Base-by-base conservation (phyloP, 2,888 invertebrate species). In the Cataglyphis altisquamis region DNA sequence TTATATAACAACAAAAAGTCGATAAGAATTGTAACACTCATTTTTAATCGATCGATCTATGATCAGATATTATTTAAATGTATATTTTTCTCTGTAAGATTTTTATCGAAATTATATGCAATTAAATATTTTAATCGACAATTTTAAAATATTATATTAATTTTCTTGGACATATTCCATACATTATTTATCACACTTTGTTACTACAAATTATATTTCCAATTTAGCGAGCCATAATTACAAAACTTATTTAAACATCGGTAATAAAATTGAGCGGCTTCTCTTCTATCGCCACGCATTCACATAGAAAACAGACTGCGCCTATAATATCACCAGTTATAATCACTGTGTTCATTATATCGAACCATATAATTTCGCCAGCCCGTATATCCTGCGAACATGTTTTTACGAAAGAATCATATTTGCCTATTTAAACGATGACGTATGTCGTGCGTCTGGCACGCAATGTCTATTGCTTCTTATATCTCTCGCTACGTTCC, bases 321-420 rank as follows among this genome's bases (percentile, higher is more conserved):
- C 10, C 6, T 5, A 21, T 75, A 25, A 74, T 52, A 39, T 36
- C 36, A 21, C n/a, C 8, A 39, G 39, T 21, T 25, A 8, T 64
- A 64, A 75, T 64, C 39, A 25, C 18, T 39, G 36, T 25, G 10
- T 63, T 45, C 39, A 15, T 62, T 29, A 74, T 45, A 32, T 36
- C 15, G 29, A 57, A 73, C 60, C 32, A 39, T 52, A 60, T 73
- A 64, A 75, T 75, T 63, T 52, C 25, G 25, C 48, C 63, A 36
- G n/a, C 3, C 32, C 32, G 9, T 63, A 48, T 48, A 75, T 75
- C 45, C 36, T 36, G 52, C 12, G 45, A 63, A 21, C 64, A 12
- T 52, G 52, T 55, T 75, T 75, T 52, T 75, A 39, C 52, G 25
- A 9, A 39, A 5, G 25, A 52, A 25, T 52, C 48, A n/a, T 52